Percentiles rank a stretch among this genome's conserved stretches.
Conservation (phyloP, 2,888 invertebrate species). For the Drosophila borealis region DNA sequence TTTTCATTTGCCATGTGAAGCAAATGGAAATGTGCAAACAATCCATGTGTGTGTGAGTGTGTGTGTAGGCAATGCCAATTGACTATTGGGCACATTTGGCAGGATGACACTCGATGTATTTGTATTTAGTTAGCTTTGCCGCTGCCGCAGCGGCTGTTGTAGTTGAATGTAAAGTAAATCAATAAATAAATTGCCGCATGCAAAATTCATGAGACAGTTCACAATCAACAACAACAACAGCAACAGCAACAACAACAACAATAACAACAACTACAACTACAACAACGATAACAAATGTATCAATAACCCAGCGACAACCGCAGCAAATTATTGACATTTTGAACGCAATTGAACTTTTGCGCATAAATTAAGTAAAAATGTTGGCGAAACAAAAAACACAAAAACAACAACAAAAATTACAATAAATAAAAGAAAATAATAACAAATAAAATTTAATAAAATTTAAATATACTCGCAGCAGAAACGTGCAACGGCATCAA, state of each 20-base stretch:
- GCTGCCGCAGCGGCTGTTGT: conserved; percentile 7
- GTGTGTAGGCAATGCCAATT: conserved; percentile 40
- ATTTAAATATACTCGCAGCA: conserved; percentile 17
- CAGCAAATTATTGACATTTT: conserved; percentile 75
- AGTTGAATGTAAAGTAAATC: conserved; percentile 65
- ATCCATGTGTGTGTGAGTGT: conserved; percentile 3
- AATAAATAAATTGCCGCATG: conserved; percentile 80
- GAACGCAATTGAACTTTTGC: conserved; percentile 77
- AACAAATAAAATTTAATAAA: conserved; percentile 3
- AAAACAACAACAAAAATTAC: too few relatives aligned
- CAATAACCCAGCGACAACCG: conserved; percentile 43
- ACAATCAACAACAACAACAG: conserved; percentile 33
- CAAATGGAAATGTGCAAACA: conserved; percentile 57
- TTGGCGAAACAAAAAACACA: not conserved
- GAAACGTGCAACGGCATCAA: conserved; percentile 22
- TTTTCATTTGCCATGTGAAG: conserved; percentile 64
- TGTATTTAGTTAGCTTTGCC: conserved; percentile 44
- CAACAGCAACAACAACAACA: conserved; percentile 19
- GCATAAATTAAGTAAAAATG: conserved; percentile 64
- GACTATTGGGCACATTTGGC: conserved; percentile 34
- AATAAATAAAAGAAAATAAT: conserved; percentile 6
- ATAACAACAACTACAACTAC: conserved; percentile 27
- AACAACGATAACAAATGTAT: conserved; percentile 23
- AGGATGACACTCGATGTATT: conserved; percentile 33
- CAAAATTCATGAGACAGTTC: conserved; percentile 72